A percentile compares a stretch with the other conserved stretches of the same genome.
Conservation (phyloP, 1,140 invertebrate species). For the Amphibalanus amphitrite region DNA sequence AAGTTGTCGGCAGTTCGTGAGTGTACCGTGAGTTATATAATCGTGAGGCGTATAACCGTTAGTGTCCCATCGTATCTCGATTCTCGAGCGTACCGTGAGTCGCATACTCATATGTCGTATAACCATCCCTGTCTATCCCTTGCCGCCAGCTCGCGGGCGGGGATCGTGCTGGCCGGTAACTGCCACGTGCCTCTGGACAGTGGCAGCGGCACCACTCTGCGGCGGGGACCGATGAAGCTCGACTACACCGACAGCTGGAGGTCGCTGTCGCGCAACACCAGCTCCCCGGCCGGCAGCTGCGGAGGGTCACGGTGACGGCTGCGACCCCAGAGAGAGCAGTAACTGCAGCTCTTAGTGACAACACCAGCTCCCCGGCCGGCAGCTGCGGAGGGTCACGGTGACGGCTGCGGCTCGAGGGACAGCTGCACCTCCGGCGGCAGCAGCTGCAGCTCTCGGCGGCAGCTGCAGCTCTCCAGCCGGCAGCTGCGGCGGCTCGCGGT, state of each 20-base stretch:
- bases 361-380: background rate
- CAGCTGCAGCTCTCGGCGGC: too few species aligned
- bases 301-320: background rate
- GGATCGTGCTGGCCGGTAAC: background rate
- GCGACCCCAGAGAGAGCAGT: too few species aligned
- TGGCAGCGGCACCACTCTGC: background rate
- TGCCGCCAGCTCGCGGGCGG: background rate
- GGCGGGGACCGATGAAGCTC: background rate
- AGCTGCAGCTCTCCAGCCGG: background rate
- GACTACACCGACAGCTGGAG: background rate
- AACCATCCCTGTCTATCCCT: too few species aligned
- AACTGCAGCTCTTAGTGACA: background rate
- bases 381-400: background rate
- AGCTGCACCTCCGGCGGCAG: too few species aligned
- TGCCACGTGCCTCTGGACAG: background rate
- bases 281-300: background rate
- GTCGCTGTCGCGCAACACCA: background rate
- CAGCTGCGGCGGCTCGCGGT: background rate
- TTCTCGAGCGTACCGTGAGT: too few species aligned
- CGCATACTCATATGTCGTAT: too few species aligned
- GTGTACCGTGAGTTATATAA: too few species aligned
- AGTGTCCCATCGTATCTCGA: too few species aligned
- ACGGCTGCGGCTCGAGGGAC: background rate
- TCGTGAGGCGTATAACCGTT: too few species aligned
- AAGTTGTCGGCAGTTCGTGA: too few species aligned